Evolutionary conservation across 2,888 invertebrate species (phyloP), one percentile per base, ranked within the genome.

Genomic region (Pantelozetes paolii): DNA sequence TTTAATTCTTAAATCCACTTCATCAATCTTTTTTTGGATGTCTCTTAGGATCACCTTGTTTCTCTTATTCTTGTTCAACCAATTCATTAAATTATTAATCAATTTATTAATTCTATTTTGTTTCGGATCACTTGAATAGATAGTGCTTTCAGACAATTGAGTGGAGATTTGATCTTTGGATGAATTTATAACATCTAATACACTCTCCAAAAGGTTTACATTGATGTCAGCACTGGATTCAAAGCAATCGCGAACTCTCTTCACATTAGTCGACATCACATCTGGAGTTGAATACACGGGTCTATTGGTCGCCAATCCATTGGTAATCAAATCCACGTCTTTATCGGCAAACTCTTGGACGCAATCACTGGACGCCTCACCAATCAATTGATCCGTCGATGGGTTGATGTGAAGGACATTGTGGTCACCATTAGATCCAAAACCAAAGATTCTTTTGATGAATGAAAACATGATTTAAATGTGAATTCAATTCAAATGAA

Each of bases 201-300:
- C 57, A 2, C 2, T 20, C 13, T 57, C 23, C 57, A 57, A 57
- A 23, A 11, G 3, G 13, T 26, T 57, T 13, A 57, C 13, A 23
- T 57, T 23, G 9, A 18, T n/a, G 28, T 2, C n/a, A 2, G 9
- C 23, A n/a, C n/a, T n/a, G n/a, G n/a, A n/a, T n/a, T n/a, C n/a
- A n/a, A n/a, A n/a, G n/a, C n/a, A n/a, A n/a, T n/a, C n/a, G n/a
- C n/a, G n/a, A n/a, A n/a, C n/a, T 3, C 9, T 20, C n/a, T 13
- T 57, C 2, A 57, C 13, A 57, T 26, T 57, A 2, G 6, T 8
- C n/a, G 40, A 40, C n/a, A n/a, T n/a, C 8, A 45, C 2, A 45
- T 62, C 62, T 2, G 54, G 54, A 8, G 62, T 62, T 18, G 26
- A 23, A 62, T 62, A 62, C 5, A 62, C 62, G 62, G 62, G 62